Conservation (phyloP, 2,888 invertebrate species). For the Yponomeuta malinellus region DNA sequence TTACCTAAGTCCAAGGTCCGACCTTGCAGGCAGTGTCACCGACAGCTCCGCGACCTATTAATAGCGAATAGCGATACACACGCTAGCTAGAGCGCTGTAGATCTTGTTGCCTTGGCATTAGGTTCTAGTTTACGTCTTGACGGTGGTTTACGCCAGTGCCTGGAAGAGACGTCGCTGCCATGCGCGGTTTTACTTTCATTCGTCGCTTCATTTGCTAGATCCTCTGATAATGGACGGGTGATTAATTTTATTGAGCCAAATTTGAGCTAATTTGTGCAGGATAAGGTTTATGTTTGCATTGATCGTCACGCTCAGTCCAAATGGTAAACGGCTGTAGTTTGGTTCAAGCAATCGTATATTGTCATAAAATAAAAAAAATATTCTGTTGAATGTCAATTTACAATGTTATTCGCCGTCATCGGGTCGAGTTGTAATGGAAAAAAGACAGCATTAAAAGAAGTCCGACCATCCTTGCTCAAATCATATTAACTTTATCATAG, state of each 20-base stretch:
- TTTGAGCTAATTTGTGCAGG: background rate
- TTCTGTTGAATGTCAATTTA: too few relatives aligned
- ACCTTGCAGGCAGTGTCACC: conserved; percentile 6
- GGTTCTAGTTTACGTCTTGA: background rate
- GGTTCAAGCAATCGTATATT: background rate
- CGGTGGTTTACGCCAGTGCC: background rate
- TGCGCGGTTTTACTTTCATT: background rate
- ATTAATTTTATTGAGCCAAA: background rate
- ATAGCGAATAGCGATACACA: background rate
- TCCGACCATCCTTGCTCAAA: too few relatives aligned
- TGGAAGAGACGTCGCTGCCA: background rate
- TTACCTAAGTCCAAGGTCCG: conserved; percentile 8
- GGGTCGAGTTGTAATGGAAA: too few relatives aligned
- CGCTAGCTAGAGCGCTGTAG: background rate
- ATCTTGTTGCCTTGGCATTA: background rate
- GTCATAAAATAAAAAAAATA: too few relatives aligned
- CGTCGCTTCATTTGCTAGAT: conserved; percentile 2
- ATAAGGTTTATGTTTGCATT: background rate
- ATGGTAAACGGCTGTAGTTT: background rate
- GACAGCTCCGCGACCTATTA: background rate
- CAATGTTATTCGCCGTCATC: too few relatives aligned
- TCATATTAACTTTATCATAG: too few relatives aligned
- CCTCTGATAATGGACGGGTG: background rate
- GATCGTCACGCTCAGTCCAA: background rate
- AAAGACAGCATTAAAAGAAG: too few relatives aligned